Evolutionary conservation across 2,113 vertebrate genomes (phyloP), one percentile per base, ranked within the genome.

Genomic region (Upupa epops): DNA sequence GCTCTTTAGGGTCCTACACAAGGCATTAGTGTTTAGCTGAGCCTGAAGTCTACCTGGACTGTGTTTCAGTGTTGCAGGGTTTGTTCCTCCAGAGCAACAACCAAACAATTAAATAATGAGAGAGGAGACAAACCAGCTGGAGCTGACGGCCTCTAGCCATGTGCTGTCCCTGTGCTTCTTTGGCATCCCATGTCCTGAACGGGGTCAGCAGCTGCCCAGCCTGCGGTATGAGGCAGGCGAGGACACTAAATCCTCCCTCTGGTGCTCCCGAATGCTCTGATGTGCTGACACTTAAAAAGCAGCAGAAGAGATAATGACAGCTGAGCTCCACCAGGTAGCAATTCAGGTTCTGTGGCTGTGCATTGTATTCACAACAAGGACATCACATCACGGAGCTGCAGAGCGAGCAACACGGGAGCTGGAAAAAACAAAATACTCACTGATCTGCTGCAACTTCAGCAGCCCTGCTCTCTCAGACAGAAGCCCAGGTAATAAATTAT

Each of bases 331-430:
- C 45, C 83, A 74, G 79, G 68, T 77, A 71, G 69, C 72, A 88
- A 28, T 88, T 90, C 61, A 7, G 28, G 51, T 77, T 2, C 0
- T 40, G 58, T 51, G 65, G 79, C 32, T 93, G 81, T 86, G 69
- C 88, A 91, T 36, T 64, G 52, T 68, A 76, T 68, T 76, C 66
- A 54, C 81, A 86, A 75, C 83, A 94, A 90, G 90, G 80, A 61
- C 81, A 75, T 54, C 61, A 2, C 24, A 56, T 69, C 69, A 83
- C 46, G 81, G 78, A 81, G 65, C 2, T 2, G 40, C 24, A 32
- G 37, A 72, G 40, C 1, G 32, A 90, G 58, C 58, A 86, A 46
- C 5, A 12, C 21, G 80, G 61, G 61, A 88, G 36, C 49, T 49
- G 16, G 83, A 86, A 69, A n/a, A 88, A 88, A 75, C 81, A 86